A percentile compares a stretch with the other conserved stretches of the same genome.
Conservation (phyloP, 1,140 invertebrate species). For the Drosophila arawakana region DNA sequence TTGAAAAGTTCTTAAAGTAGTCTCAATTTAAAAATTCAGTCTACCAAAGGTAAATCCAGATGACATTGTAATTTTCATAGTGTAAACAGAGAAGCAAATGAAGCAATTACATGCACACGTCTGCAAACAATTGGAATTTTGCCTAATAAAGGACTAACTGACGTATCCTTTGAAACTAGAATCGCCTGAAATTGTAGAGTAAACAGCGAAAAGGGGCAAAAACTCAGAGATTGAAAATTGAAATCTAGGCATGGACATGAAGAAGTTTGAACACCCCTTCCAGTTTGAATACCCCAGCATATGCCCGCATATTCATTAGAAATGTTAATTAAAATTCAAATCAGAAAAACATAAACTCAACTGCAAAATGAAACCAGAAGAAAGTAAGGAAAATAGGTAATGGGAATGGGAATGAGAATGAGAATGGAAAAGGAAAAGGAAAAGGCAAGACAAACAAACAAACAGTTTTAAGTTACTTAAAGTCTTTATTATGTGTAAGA, state of each 20-base stretch:
- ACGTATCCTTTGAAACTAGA: slow-evolving; percentile 17
- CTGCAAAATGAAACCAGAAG: slow-evolving; percentile 28
- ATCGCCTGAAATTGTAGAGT: background rate
- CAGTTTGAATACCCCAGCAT: too few species aligned
- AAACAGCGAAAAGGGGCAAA: slow-evolving; percentile 12
- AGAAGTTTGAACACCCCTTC: background rate
- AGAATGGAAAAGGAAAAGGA: slow-evolving; percentile 28
- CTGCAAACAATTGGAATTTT: background rate
- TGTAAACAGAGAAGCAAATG: background rate
- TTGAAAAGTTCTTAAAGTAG: too few species aligned
- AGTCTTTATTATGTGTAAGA: slow-evolving; percentile 81
- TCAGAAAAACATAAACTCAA: slow-evolving; percentile 53
- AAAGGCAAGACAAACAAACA: slow-evolving; percentile 74
- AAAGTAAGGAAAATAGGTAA: slow-evolving; percentile 12
- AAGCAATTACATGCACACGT: background rate
- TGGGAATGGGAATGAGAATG: background rate
- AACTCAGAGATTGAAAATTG: slow-evolving; percentile 12
- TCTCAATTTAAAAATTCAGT: too few species aligned
- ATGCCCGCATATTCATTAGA: slow-evolving; percentile 63
- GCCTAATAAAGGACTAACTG: slow-evolving; percentile 3
- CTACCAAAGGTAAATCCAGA: background rate
- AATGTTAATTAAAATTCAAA: slow-evolving; percentile 83
- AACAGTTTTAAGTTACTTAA: slow-evolving; percentile 82
- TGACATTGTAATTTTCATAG: background rate
- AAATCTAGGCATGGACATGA: slow-evolving; percentile 4